phyloP scores from a whole-genome alignment of 2,113 vertebrate species.

The Onychostoma macrolepis region DNA sequence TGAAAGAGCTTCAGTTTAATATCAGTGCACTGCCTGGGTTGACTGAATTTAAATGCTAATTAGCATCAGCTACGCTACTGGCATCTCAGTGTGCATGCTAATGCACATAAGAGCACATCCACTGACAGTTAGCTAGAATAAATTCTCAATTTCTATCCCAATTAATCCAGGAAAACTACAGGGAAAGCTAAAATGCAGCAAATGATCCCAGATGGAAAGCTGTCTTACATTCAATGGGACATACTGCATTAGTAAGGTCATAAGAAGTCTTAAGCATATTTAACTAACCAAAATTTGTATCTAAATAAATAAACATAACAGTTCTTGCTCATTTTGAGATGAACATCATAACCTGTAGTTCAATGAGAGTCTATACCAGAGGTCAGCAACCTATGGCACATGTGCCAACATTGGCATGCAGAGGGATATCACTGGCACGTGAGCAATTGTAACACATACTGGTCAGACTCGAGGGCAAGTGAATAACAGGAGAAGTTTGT shows the following conservation, averaged over 20 bases:
- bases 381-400: too few relatives aligned
- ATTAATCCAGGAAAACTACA: not conserved
- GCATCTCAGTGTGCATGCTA: not conserved
- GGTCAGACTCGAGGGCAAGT: too few relatives aligned
- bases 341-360: not conserved
- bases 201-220: not conserved
- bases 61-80: not conserved
- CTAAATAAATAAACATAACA: not conserved
- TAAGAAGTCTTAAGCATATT: not conserved
- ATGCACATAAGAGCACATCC: not conserved
- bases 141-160: not conserved
- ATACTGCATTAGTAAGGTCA: not conserved
- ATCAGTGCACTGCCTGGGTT: not conserved
- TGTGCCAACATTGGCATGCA: too few relatives aligned
- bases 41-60: conserved; percentile 24
- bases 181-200: not conserved
- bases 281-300: not conserved
- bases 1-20: not conserved
- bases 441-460: too few relatives aligned
- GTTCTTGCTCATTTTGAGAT: not conserved
- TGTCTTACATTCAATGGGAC: not conserved
- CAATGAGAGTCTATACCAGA: not conserved
- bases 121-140: not conserved
- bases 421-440: too few relatives aligned
- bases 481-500: too few relatives aligned